Conservation (phyloP, 1,140 invertebrate species). For the Halictus rubicundus region DNA sequence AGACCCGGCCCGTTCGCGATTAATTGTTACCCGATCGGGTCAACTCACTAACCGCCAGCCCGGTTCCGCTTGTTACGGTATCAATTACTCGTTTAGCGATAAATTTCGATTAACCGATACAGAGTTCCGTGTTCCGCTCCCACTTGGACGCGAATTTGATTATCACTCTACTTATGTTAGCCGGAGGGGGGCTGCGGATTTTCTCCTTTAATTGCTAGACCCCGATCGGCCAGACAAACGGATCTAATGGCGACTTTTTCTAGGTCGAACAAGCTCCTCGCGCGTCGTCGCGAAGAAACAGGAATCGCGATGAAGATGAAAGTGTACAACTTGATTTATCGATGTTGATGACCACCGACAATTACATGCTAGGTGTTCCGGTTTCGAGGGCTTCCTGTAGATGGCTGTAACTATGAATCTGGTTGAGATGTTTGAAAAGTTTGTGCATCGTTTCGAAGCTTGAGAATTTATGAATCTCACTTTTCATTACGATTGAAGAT, state of each 20-base stretch:
- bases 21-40: constrained; percentile 43
- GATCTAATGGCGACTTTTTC: background rate
- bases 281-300: background rate
- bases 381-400: too few species aligned
- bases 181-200: background rate
- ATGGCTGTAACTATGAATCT: too few species aligned
- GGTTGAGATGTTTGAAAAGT: too few species aligned
- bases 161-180: background rate
- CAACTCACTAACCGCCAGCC: background rate
- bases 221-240: background rate
- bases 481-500: too few species aligned
- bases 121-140: background rate
- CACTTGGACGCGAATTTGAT: background rate
- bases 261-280: background rate
- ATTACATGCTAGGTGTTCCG: too few species aligned
- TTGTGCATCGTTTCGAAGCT: too few species aligned
- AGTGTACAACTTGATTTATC: background rate
- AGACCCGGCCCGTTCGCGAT: constrained; percentile 14
- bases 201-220: too few species aligned
- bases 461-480: too few species aligned
- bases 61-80: background rate
- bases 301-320: background rate
- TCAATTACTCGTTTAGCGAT: constrained; percentile 13
- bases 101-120: constrained; percentile 4
- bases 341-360: too few species aligned